Conservation (phyloP, 2,797 vertebrate species). For the Crenichthys baileyi region DNA sequence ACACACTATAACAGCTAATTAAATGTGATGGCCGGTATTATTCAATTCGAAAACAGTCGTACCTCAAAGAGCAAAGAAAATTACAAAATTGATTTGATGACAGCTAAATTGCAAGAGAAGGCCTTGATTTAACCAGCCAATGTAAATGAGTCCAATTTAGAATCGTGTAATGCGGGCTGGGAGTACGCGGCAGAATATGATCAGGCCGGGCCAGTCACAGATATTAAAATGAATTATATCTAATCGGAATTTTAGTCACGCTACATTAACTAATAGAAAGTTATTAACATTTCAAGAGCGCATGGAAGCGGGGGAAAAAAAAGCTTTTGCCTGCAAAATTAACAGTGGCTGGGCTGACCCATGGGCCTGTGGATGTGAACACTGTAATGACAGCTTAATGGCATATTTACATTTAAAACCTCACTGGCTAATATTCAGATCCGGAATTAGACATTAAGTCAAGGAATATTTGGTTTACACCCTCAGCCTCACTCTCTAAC, state of each 20-base stretch:
- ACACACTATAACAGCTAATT: constrained; percentile 75
- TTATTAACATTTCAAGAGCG: constrained; percentile 99
- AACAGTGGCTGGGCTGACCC: constrained; percentile 99
- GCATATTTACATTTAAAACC: constrained; percentile 99
- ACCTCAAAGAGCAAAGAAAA: constrained; percentile 84
- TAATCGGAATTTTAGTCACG: constrained; percentile 99
- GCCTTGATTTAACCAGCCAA: constrained; percentile 92
- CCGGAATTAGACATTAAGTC: constrained; percentile 93
- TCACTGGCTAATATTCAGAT: constrained; percentile 93
- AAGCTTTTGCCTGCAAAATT: constrained; percentile 99
- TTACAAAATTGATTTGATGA: constrained; percentile 94
- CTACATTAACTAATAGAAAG: constrained; percentile 99
- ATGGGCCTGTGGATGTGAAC: constrained; percentile 91
- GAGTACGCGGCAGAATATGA: constrained; percentile 92
- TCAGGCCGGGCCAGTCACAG: constrained; percentile 99
- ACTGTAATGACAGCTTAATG: constrained; percentile 99
- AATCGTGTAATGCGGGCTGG: constrained; percentile 90
- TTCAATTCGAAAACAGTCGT: constrained; percentile 81
- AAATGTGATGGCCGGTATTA: constrained; percentile 81
- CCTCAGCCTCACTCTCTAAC: constrained; percentile 87
- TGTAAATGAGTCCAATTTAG: constrained; percentile 99
- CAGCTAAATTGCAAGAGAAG: constrained; percentile 93
- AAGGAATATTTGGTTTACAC: constrained; percentile 97
- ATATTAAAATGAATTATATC: constrained; percentile 99
- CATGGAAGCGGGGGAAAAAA: constrained; percentile 81